phyloP scores from a whole-genome alignment of 2,888 invertebrate genomes.

The Nomada ruficornis region DNA sequence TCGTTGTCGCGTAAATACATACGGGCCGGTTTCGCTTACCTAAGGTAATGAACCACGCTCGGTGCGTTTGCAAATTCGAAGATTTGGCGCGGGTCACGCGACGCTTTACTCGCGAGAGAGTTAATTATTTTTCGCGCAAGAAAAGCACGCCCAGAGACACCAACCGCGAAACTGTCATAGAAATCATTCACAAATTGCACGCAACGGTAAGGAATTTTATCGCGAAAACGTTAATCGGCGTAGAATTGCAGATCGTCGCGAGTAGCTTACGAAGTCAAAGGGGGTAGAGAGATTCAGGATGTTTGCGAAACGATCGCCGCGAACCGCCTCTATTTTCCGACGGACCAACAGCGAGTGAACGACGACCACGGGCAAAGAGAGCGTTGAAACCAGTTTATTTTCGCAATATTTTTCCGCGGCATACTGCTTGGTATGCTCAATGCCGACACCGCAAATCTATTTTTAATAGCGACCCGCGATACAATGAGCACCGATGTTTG shows the following conservation, averaged over 20 bases:
- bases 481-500: constrained; percentile 10
- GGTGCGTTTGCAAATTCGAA: neutral
- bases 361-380: constrained; percentile 13
- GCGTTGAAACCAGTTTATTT: constrained; percentile 60
- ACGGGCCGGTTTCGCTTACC: no score
- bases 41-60: neutral
- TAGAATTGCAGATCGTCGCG: no score
- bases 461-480: constrained; percentile 63
- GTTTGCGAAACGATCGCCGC: neutral
- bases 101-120: neutral
- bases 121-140: neutral
- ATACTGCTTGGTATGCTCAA: constrained; percentile 46
- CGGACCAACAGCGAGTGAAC: constrained; percentile 18
- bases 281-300: neutral
- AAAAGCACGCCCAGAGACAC: neutral
- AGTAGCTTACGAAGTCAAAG: no score
- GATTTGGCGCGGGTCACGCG: neutral
- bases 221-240: neutral
- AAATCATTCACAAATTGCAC: neutral
- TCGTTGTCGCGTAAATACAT: neutral
- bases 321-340: constrained; percentile 33
- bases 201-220: neutral
- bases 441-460: constrained; percentile 66
- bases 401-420: constrained; percentile 69
- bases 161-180: neutral